A percentile compares a stretch with the other conserved stretches of the same genome.
Conservation (phyloP, 2,888 invertebrate genomes). For the Apeira syringaria region DNA sequence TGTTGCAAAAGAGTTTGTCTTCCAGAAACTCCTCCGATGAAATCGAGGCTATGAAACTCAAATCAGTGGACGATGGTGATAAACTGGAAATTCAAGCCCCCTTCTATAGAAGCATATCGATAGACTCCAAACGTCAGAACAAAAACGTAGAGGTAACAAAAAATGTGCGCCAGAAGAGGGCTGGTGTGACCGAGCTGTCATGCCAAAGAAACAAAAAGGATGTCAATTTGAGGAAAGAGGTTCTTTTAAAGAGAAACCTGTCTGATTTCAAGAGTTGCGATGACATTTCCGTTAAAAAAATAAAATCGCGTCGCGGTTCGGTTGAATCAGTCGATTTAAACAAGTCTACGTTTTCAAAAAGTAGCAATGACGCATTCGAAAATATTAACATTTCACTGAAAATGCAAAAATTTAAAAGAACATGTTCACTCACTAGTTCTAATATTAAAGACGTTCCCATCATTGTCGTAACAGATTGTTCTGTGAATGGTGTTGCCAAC, state of each 20-base stretch:
- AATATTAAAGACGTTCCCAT: conserved; percentile 37
- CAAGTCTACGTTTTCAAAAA: conserved; percentile 2
- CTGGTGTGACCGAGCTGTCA: conserved; percentile 47
- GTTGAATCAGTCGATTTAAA: conserved; percentile 10
- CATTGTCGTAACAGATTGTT: conserved; percentile 41
- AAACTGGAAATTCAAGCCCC: conserved; percentile 37
- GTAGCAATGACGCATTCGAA: conserved; percentile 4
- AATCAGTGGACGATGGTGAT: conserved; percentile 21
- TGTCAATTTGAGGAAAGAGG: conserved; percentile 54
- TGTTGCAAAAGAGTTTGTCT: conserved; percentile 44
- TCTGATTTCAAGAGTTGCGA: conserved; percentile 57
- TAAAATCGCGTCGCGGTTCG: conserved; percentile 32
- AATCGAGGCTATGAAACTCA: conserved; percentile 31
- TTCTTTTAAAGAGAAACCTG: conserved; percentile 47
- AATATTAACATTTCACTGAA: conserved; percentile 27
- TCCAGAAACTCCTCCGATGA: conserved; percentile 40
- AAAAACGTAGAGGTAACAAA: conserved; percentile 25
- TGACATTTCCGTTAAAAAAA: conserved; percentile 38
- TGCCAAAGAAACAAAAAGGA: conserved; percentile 47
- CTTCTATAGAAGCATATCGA: conserved; percentile 49
- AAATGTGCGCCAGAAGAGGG: conserved; percentile 46
- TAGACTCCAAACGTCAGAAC: conserved; percentile 35
- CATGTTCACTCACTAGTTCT: conserved; percentile 22
- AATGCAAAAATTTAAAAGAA: conserved; percentile 38
- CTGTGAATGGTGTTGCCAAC: conserved; percentile 51